Percentiles rank a stretch among this genome's conserved stretches.
phyloP scores from a whole-genome alignment of 2,888 invertebrate genomes.

The Coelopa pilipes region DNA sequence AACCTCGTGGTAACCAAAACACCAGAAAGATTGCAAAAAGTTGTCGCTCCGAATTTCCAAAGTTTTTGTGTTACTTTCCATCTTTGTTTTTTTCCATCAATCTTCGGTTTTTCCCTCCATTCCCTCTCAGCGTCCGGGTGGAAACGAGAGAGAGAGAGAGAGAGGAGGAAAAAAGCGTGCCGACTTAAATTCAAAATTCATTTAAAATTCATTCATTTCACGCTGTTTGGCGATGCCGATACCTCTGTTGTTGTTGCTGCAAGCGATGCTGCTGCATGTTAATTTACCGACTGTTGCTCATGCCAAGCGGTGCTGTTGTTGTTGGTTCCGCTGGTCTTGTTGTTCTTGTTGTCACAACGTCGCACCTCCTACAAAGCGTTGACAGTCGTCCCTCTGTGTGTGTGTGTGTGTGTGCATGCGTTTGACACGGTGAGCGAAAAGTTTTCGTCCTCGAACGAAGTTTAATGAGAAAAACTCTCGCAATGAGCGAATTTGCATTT shows the following conservation, averaged over 20 bases:
- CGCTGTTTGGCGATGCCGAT: background rate
- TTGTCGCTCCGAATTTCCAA: too few species aligned
- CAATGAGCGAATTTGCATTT: slow-evolving; percentile 7
- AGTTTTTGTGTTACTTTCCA: too few species aligned
- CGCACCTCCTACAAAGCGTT: background rate
- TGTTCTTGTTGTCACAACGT: background rate
- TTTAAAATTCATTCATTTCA: background rate
- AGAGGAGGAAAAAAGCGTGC: background rate
- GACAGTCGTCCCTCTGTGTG: background rate
- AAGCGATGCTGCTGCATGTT: background rate
- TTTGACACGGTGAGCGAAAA: slow-evolving; percentile 1
- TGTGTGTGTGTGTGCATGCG: background rate
- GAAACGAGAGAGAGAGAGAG: background rate
- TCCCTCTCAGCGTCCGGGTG: too few species aligned
- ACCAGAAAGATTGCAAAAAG: too few species aligned
- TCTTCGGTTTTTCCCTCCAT: background rate
- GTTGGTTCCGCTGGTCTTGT: background rate
- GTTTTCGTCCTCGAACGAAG: background rate
- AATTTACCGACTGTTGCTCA: too few species aligned
- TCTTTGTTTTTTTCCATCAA: too few species aligned
- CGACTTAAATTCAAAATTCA: background rate
- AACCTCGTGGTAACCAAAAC: too few species aligned
- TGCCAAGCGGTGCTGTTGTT: background rate
- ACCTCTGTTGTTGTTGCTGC: background rate
- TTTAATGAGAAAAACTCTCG: background rate